Evolutionary conservation across 2,113 vertebrate genomes (phyloP).

Genomic region (Thamnophis sirtalis): DNA sequence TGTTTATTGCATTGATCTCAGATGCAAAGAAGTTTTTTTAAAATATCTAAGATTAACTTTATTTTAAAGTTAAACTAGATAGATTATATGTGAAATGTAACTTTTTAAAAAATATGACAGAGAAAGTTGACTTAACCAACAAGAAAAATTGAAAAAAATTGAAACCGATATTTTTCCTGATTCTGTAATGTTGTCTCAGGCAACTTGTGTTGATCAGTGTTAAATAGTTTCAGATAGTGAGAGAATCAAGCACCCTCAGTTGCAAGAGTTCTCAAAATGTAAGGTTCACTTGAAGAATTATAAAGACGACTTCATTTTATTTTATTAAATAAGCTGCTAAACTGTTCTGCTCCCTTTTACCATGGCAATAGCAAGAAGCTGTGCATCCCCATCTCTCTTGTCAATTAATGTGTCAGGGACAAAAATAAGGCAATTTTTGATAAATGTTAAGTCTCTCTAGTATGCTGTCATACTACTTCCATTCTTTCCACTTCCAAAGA

Average conservation of each 20-base stretch:
- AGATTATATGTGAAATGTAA: constrained; percentile 17
- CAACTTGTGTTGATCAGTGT: constrained; percentile 34
- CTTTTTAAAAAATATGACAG: constrained; percentile 4
- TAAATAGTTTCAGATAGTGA: constrained; percentile 39
- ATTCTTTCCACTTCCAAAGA: neutral
- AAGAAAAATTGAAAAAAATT: neutral
- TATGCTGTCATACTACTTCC: neutral
- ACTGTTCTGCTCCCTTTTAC: neutral
- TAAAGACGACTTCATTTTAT: neutral
- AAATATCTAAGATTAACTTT: neutral
- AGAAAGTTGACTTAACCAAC: neutral
- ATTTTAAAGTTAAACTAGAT: neutral
- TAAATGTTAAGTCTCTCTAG: neutral
- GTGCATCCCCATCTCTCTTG: neutral
- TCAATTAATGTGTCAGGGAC: neutral
- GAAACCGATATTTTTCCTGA: neutral
- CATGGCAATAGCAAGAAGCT: neutral
- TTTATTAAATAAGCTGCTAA: neutral
- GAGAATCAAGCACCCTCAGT: constrained; percentile 37
- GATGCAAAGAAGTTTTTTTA: constrained; percentile 8
- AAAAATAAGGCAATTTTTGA: neutral
- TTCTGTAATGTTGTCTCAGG: neutral
- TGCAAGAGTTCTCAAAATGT: constrained; percentile 19
- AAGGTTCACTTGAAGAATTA: neutral
- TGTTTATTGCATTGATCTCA: neutral